Conservation (phyloP, 2,113 vertebrate species). For the Nematolebias whitei region DNA sequence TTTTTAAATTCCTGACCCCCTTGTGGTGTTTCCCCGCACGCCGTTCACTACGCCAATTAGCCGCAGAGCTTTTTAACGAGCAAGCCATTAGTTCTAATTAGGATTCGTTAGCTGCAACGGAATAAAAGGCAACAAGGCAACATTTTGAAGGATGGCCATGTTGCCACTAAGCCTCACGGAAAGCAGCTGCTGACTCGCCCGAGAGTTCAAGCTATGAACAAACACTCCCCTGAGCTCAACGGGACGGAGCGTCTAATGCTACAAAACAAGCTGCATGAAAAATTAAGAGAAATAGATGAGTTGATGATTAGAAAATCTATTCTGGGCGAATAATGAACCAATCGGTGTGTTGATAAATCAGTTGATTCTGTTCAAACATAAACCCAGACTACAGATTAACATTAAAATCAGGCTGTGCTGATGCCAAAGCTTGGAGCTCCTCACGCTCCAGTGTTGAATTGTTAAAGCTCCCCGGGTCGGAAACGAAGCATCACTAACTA, state of each 20-base stretch:
- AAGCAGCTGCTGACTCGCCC: conserved; percentile 77
- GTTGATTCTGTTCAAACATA: too few species aligned
- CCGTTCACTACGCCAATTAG: conserved; percentile 82
- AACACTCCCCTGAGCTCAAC: conserved; percentile 57
- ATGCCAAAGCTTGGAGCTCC: too few species aligned
- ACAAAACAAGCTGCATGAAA: conserved; percentile 10
- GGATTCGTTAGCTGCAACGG: conserved; percentile 87
- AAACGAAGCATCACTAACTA: too few species aligned
- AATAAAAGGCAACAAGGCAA: conserved; percentile 81
- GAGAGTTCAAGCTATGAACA: conserved; percentile 67
- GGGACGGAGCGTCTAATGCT: conserved; percentile 15
- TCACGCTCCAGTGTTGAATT: too few species aligned
- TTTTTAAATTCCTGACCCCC: conserved; percentile 65
- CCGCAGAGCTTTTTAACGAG: conserved; percentile 82
- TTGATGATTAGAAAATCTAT: background rate
- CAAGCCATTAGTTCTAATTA: conserved; percentile 95
- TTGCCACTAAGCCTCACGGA: conserved; percentile 48
- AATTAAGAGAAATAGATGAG: conserved; percentile 2
- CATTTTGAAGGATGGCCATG: conserved; percentile 70
- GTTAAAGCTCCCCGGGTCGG: too few species aligned
- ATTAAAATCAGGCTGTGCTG: too few species aligned
- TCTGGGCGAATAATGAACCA: background rate
- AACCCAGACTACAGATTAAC: too few species aligned
- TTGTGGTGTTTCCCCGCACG: conserved; percentile 55
- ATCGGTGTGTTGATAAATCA: background rate